Evolutionary conservation across 64 coral and sea anemone species (phyloP).

Genomic region (Actinia tenebrosa): DNA sequence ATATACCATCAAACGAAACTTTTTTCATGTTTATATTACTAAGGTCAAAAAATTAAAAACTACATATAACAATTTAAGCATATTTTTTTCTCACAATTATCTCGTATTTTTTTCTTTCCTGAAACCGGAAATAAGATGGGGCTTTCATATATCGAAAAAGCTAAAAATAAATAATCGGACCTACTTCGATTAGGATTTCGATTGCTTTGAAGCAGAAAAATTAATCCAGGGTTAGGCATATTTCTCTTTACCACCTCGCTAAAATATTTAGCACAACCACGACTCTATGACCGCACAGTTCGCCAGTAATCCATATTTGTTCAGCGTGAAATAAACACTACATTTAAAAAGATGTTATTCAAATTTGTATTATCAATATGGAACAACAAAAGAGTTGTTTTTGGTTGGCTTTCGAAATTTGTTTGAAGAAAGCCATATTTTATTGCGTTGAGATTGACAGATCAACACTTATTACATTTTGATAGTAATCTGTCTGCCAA

Average conservation of each 20-base stretch:
- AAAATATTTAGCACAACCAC: no score
- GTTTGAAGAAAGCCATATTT: slow-evolving; percentile 10
- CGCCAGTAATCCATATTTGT: background rate
- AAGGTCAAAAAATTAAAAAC: background rate
- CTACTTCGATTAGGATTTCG: background rate
- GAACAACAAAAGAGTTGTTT: background rate
- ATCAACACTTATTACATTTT: background rate
- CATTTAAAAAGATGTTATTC: background rate
- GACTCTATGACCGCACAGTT: background rate
- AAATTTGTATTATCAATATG: background rate
- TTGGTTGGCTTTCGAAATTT: background rate
- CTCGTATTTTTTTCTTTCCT: background rate
- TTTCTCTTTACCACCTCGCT: background rate
- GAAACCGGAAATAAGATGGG: background rate
- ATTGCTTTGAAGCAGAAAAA: background rate
- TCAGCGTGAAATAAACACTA: background rate
- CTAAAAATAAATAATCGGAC: background rate
- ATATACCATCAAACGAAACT: background rate
- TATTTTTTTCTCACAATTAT: background rate
- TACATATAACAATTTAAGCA: background rate
- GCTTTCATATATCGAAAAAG: background rate
- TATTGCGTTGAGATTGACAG: background rate
- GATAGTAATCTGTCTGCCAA: background rate
- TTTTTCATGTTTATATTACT: background rate
- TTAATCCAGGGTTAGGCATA: background rate